Percentiles rank a stretch among this genome's conserved stretches.
These are phyloP conservation scores for Oxycera nigricornis DNA, from an alignment of 2,888 invertebrate genomes.

Conservation along the genomic window DNA sequence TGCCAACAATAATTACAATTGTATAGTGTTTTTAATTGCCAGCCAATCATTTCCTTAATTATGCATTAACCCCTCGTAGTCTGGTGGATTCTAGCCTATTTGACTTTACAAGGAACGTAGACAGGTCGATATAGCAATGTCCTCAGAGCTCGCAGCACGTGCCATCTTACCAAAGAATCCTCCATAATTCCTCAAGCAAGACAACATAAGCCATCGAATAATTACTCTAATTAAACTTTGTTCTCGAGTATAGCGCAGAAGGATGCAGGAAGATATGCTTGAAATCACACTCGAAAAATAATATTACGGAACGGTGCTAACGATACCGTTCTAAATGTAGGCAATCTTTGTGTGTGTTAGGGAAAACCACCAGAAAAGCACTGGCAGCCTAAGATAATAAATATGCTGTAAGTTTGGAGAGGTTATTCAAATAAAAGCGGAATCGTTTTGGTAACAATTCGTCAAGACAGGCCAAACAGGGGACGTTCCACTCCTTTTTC, in stretches of 20 bases:
- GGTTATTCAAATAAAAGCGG: neutral
- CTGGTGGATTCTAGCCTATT: neutral
- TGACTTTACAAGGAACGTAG: neutral
- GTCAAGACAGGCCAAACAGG: neutral
- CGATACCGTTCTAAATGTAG: neutral
- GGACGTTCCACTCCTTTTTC: slow-evolving; percentile 17
- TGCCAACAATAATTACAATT: slow-evolving; percentile 20
- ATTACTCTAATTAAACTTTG: slow-evolving; percentile 44
- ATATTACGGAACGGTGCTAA: neutral
- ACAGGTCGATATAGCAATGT: neutral
- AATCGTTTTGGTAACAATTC: neutral
- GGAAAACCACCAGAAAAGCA: neutral
- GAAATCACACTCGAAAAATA: slow-evolving; percentile 26
- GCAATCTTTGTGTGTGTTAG: neutral
- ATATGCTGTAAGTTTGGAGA: slow-evolving; percentile 26
- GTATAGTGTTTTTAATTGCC: slow-evolving; percentile 30
- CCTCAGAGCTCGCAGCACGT: slow-evolving; percentile 7
- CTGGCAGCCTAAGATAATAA: slow-evolving; percentile 40
- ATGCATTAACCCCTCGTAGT: slow-evolving; percentile 28
- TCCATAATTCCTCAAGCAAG: slow-evolving; percentile 34
- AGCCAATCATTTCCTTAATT: slow-evolving; percentile 36
- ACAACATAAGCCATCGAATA: slow-evolving; percentile 44
- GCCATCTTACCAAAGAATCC: slow-evolving; percentile 15
- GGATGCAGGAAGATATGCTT: slow-evolving; percentile 18
- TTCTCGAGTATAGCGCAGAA: slow-evolving; percentile 33